Percentiles rank a stretch among this genome's conserved stretches.
phyloP scores from a whole-genome alignment of 2,797 vertebrate genomes.

The Potorous gilbertii region DNA sequence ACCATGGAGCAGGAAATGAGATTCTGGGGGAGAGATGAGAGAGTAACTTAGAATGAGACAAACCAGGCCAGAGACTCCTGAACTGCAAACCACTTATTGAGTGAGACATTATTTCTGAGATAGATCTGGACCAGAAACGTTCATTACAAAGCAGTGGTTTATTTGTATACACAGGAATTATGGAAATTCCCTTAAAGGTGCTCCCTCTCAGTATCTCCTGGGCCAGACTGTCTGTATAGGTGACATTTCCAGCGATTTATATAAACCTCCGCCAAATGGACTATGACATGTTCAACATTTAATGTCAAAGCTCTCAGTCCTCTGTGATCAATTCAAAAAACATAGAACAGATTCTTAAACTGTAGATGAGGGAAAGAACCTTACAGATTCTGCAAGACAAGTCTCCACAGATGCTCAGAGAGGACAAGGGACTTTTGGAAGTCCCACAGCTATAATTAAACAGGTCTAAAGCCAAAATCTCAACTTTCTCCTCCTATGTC shows the following conservation, averaged over 20 bases:
- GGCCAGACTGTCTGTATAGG: neutral
- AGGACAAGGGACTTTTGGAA: neutral
- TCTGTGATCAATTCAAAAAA: constrained; percentile 63
- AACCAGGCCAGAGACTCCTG: constrained; percentile 73
- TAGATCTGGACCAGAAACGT: constrained; percentile 65
- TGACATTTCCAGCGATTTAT: neutral
- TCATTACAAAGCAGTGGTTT: neutral
- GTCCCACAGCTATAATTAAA: neutral
- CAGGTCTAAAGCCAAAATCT: neutral
- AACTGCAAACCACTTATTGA: constrained; percentile 65
- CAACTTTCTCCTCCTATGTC: neutral
- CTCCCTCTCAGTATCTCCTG: neutral
- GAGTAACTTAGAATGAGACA: constrained; percentile 72
- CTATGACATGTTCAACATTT: constrained; percentile 25
- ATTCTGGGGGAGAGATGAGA: constrained; percentile 74
- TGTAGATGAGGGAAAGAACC: neutral
- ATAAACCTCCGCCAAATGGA: constrained; percentile 37
- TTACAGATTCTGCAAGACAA: neutral
- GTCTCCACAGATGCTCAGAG: neutral
- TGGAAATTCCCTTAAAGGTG: neutral
- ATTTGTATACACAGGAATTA: neutral
- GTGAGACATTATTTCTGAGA: constrained; percentile 52
- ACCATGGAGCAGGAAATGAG: constrained; percentile 75
- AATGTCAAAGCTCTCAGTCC: constrained; percentile 14
- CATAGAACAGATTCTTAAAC: constrained; percentile 40